Evolutionary conservation across 2,113 vertebrate genomes (phyloP).

Genomic region (Brienomyrus longianalis): DNA sequence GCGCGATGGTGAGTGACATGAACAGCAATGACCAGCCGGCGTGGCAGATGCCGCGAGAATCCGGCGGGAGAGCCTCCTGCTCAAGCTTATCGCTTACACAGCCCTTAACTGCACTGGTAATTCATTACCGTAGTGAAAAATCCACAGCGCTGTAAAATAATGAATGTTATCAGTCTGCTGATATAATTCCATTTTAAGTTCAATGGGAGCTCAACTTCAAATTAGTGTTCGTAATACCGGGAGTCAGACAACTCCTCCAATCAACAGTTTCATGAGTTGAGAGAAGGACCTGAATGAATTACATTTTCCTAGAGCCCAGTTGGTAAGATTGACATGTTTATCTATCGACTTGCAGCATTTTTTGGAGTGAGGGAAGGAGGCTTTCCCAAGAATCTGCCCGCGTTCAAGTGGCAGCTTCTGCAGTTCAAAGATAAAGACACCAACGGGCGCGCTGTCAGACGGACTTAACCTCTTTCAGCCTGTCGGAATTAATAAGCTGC

Average conservation of each 20-base stretch:
- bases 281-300: background rate
- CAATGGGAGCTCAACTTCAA: background rate
- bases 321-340: background rate
- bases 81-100: background rate
- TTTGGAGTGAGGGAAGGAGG: background rate
- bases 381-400: background rate
- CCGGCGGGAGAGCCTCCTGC: background rate
- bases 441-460: background rate
- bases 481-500: constrained; percentile 5
- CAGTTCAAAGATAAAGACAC: constrained; percentile 4
- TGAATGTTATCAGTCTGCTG: background rate
- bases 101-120: background rate
- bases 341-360: background rate
- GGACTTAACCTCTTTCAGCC: background rate
- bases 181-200: background rate
- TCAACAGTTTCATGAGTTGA: background rate
- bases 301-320: background rate
- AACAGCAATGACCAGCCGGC: background rate
- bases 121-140: background rate
- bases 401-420: background rate
- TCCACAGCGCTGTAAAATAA: background rate
- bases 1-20: background rate
- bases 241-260: background rate
- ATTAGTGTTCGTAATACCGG: constrained; percentile 1
- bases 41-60: background rate